Evolutionary conservation across 1,140 invertebrate species (phyloP).

Genomic region (Streblospio benedicti): DNA sequence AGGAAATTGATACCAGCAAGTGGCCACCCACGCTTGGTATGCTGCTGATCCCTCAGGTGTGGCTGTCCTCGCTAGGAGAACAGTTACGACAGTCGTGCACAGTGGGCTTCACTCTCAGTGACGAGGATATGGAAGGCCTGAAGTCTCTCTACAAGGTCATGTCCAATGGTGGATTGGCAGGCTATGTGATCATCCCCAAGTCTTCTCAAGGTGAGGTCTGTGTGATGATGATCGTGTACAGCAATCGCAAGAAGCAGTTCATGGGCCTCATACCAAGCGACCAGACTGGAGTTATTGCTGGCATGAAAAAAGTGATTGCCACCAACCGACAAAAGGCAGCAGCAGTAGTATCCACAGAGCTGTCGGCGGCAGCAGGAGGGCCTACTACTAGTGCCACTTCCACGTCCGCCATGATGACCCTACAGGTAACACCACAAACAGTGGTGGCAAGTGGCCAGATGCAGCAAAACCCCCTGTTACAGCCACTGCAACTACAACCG

Average conservation of each 20-base stretch:
- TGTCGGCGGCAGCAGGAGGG: no score
- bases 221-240: conserved; percentile 83
- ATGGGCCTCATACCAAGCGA: conserved; percentile 92
- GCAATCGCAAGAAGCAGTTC: conserved; percentile 78
- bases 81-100: conserved; percentile 64
- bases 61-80: conserved; percentile 57
- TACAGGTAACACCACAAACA: no score
- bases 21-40: conserved; percentile 87
- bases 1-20: no score
- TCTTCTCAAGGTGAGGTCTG: conserved; percentile 73
- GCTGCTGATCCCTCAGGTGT: conserved; percentile 83
- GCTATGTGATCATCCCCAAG: conserved; percentile 75
- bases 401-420: no score
- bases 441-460: no score
- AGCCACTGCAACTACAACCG: conserved; percentile 10
- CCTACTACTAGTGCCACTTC: no score
- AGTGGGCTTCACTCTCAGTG: conserved; percentile 63
- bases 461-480: conserved; percentile 17
- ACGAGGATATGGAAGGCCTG: conserved; percentile 65
- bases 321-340: no score
- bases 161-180: conserved; percentile 83
- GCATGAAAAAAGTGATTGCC: conserved; percentile 71
- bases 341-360: no score
- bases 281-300: conserved; percentile 72
- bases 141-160: conserved; percentile 80